Evolutionary conservation across 2,888 invertebrate species (phyloP), one percentile per base, ranked within the genome.

Genomic region (Dascillus cervinus): DNA sequence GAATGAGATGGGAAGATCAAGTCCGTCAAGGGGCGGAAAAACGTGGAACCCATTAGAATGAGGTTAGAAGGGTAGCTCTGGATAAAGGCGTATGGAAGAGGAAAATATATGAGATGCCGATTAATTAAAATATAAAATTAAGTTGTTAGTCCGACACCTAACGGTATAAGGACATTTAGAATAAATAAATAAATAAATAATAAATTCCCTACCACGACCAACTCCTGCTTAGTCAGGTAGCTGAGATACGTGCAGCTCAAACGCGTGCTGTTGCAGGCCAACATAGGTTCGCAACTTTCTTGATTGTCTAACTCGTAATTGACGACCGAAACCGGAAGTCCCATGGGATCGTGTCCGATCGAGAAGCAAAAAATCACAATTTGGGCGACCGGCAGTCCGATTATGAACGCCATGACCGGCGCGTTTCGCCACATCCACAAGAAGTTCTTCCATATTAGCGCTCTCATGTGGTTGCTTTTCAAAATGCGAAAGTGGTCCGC

Each of bases 381-480:
- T 69, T 94, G 90, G 6, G 82, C 72, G 2, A 89, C 77, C 0
- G 94, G 94, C 28, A 94, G 69, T 8, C 84, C 81, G 40, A 90
- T 77, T 47, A 92, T 82, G 62, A 92, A 92, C 22, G 82, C 60
- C 72, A 94, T 77, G 20, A 90, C 74, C 1, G 83, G 80, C 41
- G 81, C 75, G 62, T 90, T 90, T 50, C 90, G 73, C 69, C 83
- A 79, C 71, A 90, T 79, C 76, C 87, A 86, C 30, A 88, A 68
- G 52, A 87, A 82, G 59, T 91, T 90, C 61, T 90, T 90, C 85
- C 89, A 88, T 24, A 89, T 74, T 13, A 91, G 64, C 1, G 90
- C 87, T 48, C 78, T 78, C 79, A 88, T 82, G 22, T 50, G 51
- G 20, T 32, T 26, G 4, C 6, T 9, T 11, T 46, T 39, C 3